phyloP scores from a whole-genome alignment of 2,888 invertebrate species.

The Pseudanteris insignis region DNA sequence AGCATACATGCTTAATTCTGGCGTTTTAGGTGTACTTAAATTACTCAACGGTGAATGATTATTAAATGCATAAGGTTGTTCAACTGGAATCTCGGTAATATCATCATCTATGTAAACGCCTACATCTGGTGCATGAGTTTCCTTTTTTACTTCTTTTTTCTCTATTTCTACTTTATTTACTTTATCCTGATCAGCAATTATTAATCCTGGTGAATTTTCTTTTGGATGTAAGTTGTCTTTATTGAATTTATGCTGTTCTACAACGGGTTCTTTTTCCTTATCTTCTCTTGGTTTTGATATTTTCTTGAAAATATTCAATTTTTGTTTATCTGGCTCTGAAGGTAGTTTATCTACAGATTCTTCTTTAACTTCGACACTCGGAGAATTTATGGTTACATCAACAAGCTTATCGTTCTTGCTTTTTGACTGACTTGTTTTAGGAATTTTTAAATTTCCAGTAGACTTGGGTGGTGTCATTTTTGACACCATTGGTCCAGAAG shows the following conservation, averaged over 20 bases:
- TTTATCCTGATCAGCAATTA: conserved; percentile 66
- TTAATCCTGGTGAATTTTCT: conserved; percentile 57
- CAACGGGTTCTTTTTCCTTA: conserved; percentile 70
- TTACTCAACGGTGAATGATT: conserved; percentile 70
- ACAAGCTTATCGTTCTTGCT: conserved; percentile 53
- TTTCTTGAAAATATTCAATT: conserved; percentile 87
- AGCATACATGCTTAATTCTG: conserved; percentile 70
- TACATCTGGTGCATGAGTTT: conserved; percentile 61
- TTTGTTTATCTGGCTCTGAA: conserved; percentile 84
- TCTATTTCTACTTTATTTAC: conserved; percentile 46
- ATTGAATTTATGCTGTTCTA: conserved; percentile 62
- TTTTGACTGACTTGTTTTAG: conserved; percentile 53
- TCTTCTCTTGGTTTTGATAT: conserved; percentile 77
- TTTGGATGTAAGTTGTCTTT: conserved; percentile 58
- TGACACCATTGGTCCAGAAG: conserved; percentile 54
- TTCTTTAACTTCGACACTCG: conserved; percentile 68
- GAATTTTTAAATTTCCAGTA: conserved; percentile 51
- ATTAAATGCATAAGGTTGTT: conserved; percentile 58
- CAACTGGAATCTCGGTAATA: conserved; percentile 33
- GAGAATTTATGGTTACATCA: conserved; percentile 38
- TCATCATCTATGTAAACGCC: conserved; percentile 42
- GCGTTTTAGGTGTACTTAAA: conserved; percentile 70
- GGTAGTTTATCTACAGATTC: conserved; percentile 73
- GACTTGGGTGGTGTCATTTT: conserved; percentile 53
- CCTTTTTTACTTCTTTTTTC: conserved; percentile 59